Base-by-base conservation (phyloP, 1,140 invertebrate genomes). In the Lepidurus couesii region DNA sequence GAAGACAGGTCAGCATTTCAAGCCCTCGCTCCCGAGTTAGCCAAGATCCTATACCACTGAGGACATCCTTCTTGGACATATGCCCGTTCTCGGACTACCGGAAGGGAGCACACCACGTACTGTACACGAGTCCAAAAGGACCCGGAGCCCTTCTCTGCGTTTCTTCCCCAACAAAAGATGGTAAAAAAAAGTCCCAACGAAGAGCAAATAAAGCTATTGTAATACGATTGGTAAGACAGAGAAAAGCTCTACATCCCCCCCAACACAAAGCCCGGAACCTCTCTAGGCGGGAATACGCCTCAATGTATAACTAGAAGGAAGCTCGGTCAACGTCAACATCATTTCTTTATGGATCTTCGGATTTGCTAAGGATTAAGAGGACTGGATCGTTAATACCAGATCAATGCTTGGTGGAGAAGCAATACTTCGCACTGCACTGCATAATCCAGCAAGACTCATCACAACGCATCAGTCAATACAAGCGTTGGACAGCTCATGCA, bases 1-100 rank as follows among this genome's bases (percentile, higher is more conserved):
- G n/a, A 7, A 65, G 53, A 13, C n/a, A 65, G 53, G 53, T 13
- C 53, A 65, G 53, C 53, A 65, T 65, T 65, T 65, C 6, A 65
- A 65, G 53, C 21, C 21, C 21, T 65, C 53, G 34, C 34, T 34
- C 34, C 34, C 34, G 2, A 65, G 13, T 13, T 13, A 65, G 21
- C 16, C 53, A 65, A 9, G 21, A 21, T 65, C 53, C 53, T 34
- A 34, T 34, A 16, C 53, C 53, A 65, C 21, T 65, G 53, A 65
- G 53, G 53, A 65, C 53, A 65, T 65, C 53, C 53, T 65, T 65
- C 53, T 65, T 65, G 53, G 53, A 65, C 53, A 65, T 16, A 65
- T 65, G 53, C 53, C 53, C 53, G 53, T 65, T 21, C 53, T 21
- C 53, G 3, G 53, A 21, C 53, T n/a, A 65, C 53, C 6, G 21